Conservation (phyloP, 2,113 vertebrate genomes). For the Jaculus jaculus region DNA sequence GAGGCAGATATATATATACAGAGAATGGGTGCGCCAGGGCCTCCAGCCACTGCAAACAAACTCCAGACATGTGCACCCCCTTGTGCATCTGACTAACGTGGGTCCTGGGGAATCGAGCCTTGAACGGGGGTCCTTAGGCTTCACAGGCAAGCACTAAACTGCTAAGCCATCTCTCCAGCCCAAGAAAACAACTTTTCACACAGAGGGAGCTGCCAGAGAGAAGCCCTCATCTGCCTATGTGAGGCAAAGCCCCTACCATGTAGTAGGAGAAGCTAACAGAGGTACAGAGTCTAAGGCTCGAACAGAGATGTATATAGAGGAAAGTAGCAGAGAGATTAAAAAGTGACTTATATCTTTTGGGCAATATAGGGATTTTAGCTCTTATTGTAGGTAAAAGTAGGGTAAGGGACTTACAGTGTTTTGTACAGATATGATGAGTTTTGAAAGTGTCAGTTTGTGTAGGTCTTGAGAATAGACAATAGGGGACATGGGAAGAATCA, state of each 20-base stretch:
- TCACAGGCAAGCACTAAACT: too few species aligned
- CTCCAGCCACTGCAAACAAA: too few species aligned
- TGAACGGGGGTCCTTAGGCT: too few species aligned
- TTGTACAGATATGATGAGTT: not conserved
- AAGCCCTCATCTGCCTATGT: not conserved
- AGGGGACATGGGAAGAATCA: not conserved
- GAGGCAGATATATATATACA: too few species aligned
- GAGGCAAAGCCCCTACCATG: too few species aligned
- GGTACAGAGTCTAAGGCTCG: fast-evolving
- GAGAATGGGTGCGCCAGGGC: too few species aligned
- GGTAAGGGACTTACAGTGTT: not conserved
- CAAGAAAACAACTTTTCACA: not conserved
- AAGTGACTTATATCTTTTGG: not conserved
- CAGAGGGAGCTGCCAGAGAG: not conserved
- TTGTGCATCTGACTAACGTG: too few species aligned
- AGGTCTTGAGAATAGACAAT: not conserved
- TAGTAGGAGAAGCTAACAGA: not conserved
- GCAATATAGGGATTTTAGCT: not conserved
- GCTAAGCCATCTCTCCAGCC: too few species aligned
- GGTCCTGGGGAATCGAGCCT: too few species aligned
- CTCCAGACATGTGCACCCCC: too few species aligned
- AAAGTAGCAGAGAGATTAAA: too few species aligned
- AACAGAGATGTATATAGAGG: fast-evolving
- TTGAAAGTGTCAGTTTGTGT: not conserved
- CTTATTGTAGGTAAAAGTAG: not conserved